Percentiles rank a stretch among this genome's conserved stretches.
phyloP scores from a whole-genome alignment of 2,888 invertebrate species.

The Tachystola acroxantha region DNA sequence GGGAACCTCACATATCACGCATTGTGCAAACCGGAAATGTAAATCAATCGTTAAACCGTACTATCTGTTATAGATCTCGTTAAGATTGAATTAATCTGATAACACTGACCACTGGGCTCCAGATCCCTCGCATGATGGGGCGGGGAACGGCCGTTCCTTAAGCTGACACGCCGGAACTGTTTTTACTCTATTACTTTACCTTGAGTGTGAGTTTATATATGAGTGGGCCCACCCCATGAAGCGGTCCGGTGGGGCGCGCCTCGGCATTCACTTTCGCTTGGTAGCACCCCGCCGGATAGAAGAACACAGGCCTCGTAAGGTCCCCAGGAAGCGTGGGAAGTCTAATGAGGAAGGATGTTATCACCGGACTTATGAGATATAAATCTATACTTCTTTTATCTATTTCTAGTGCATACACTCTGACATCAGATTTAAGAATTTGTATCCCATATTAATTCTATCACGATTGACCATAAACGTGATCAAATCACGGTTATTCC shows the following conservation, averaged over 20 bases:
- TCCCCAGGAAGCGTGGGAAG: constrained; percentile 32
- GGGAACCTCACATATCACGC: constrained; percentile 5
- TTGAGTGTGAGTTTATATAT: constrained; percentile 54
- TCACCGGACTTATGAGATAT: too few species aligned
- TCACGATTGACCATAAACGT: too few species aligned
- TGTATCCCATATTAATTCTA: too few species aligned
- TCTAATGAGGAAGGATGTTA: background rate
- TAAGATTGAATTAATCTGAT: constrained; percentile 13
- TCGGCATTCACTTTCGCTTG: constrained; percentile 49
- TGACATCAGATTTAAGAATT: too few species aligned
- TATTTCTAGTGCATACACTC: too few species aligned
- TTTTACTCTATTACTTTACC: constrained; percentile 56
- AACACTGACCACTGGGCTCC: constrained; percentile 80
- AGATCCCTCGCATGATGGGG: constrained; percentile 79
- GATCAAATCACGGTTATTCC: too few species aligned
- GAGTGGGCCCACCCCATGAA: constrained; percentile 47
- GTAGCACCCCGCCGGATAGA: constrained; percentile 27
- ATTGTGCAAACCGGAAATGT: constrained; percentile 6
- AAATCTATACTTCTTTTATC: too few species aligned
- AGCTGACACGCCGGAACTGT: constrained; percentile 59
- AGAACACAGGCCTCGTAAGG: background rate
- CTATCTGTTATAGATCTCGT: too few species aligned
- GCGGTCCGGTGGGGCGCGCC: constrained; percentile 40
- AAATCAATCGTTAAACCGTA: background rate
- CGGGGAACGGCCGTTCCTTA: constrained; percentile 58